These are phyloP conservation scores for Caenorhabditis sp. DNA, from an alignment of 2,888 invertebrate species.

Conservation along the genomic window DNA sequence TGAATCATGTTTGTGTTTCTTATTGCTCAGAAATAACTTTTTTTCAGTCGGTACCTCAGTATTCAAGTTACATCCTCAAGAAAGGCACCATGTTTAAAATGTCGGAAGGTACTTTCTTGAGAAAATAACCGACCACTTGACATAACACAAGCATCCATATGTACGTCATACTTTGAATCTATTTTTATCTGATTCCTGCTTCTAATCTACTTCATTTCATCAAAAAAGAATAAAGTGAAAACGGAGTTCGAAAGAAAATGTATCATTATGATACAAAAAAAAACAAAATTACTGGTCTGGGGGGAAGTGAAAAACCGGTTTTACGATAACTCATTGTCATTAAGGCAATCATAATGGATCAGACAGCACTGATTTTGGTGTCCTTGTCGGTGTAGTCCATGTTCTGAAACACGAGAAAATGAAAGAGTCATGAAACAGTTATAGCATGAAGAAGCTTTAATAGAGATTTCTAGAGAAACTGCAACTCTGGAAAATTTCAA, in stretches of 20 bases:
- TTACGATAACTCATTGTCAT: background rate
- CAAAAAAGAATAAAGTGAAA: background rate
- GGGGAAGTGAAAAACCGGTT: conserved; percentile 23
- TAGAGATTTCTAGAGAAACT: background rate
- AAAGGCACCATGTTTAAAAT: no score
- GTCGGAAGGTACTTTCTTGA: no score
- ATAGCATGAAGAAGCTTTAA: background rate
- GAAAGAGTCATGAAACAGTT: background rate
- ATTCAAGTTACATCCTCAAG: no score
- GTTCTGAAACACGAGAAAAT: conserved; percentile 54
- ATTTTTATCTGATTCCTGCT: background rate
- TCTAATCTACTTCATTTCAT: background rate
- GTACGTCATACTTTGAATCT: no score
- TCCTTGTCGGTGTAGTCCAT: conserved; percentile 55
- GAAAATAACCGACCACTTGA: background rate
- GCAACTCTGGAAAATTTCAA: conserved; percentile 11
- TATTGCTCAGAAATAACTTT: no score
- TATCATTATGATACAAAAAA: no score
- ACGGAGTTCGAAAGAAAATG: no score
- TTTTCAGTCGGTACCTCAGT: no score
- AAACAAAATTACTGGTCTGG: background rate
- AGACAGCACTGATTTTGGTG: conserved; percentile 57
- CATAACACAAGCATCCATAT: no score
- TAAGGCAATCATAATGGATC: background rate
- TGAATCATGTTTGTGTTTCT: no score